Evolutionary conservation across 2,113 vertebrate genomes (phyloP).

Genomic region (Varanus salvator): DNA sequence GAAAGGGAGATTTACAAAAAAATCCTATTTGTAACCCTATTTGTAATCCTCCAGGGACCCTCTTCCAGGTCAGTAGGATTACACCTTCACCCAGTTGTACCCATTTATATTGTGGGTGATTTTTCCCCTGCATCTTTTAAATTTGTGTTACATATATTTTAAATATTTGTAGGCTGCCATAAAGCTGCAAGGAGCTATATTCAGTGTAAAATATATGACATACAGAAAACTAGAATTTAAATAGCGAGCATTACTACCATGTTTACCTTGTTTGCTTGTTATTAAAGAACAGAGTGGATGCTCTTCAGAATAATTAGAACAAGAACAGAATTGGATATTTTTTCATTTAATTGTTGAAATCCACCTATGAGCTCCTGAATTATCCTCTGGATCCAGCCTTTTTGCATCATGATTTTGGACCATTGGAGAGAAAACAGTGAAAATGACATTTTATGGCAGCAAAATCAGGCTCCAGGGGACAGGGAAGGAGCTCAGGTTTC

Average conservation of each 20-base stretch:
- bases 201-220: not conserved
- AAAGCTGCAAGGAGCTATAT: not conserved
- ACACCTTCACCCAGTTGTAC: not conserved
- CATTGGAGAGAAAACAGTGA: conserved; percentile 29
- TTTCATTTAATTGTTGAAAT: not conserved
- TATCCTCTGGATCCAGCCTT: not conserved
- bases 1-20: too few species aligned
- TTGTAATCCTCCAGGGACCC: too few species aligned
- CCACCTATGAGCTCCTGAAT: conserved; percentile 4
- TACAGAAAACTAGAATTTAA: not conserved
- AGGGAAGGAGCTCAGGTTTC: conserved; percentile 59
- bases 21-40: too few species aligned
- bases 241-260: not conserved
- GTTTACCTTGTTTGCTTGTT: not conserved
- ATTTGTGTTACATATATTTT: not conserved
- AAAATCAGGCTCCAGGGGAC: conserved; percentile 38
- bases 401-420: accelerated
- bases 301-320: not conserved
- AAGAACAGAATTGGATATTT: not conserved
- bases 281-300: not conserved
- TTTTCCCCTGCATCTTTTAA: not conserved
- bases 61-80: not conserved
- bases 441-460: conserved; percentile 14
- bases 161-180: not conserved
- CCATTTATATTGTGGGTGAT: not conserved